A percentile compares a stretch with the other conserved stretches of the same genome.
These are phyloP conservation scores for Cydia pomonella DNA, from an alignment of 1,140 invertebrate genomes.

Conservation along the genomic window DNA sequence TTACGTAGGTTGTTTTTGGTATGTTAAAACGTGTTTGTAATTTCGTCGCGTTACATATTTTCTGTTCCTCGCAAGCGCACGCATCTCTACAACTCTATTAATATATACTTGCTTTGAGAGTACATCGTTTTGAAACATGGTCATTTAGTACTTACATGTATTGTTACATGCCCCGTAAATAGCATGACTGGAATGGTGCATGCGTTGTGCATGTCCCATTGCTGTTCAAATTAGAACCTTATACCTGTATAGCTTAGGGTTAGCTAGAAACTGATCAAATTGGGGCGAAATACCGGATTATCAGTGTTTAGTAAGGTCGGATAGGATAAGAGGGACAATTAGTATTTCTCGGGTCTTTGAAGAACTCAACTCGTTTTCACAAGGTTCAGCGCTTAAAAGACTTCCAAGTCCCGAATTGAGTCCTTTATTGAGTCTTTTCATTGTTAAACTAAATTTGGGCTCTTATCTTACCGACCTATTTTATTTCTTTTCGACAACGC, in stretches of 20 bases:
- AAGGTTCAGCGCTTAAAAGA: no score
- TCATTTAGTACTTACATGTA: neutral
- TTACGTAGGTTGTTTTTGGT: no score
- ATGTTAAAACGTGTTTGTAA: no score
- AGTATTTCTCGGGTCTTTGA: neutral
- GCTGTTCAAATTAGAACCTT: constrained; percentile 1
- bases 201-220: constrained; percentile 9
- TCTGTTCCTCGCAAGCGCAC: no score
- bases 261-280: neutral
- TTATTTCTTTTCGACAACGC: neutral
- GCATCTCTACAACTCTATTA: no score
- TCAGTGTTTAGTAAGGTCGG: neutral
- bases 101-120: no score
- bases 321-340: neutral
- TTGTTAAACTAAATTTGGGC: neutral
- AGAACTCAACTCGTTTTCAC: neutral
- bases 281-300: neutral
- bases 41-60: no score
- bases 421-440: no score
- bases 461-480: neutral
- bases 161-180: neutral
- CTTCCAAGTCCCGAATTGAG: no score
- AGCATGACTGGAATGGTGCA: constrained; percentile 12
- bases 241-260: neutral
- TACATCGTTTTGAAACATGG: neutral